Evolutionary conservation across 2,888 invertebrate species (phyloP), one percentile per base, ranked within the genome.

Genomic region (Tortricodes alternella): DNA sequence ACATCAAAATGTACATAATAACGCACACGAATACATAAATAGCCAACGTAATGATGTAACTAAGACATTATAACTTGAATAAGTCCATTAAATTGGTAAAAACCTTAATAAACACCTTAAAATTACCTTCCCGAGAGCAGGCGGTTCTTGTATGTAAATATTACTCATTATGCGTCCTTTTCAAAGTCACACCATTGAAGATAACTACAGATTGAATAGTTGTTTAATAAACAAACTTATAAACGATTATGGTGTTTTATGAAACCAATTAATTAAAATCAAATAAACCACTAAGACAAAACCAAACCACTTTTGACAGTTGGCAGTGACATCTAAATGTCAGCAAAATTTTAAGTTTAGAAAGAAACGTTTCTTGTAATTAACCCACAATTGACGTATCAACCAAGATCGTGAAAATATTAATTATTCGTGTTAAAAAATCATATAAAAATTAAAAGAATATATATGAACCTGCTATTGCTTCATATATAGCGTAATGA

Each of bases 121-220:
- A 66, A 68, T 81, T 92, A 98, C 98, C 92, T 99, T 99, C 69
- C 98, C 99, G 39, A 94, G 93, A 0, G 99, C 97, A 7, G 97
- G 97, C 8, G 99, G 99, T 87, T 99, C 99, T 80, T 98, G 96
- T 71, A 99, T 98, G 76, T 99, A 99, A 80, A 99, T 97, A 73
- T 96, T 99, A 93, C 98, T 99, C 99, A 99, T 99, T 62, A 62
- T 79, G 21, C 15, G 1, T 7, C 35, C 11, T 16, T 19, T 4
- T 3, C 4, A 7, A 16, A 6, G 2, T 9, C 43, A 43, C 23
- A 27, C 5, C n/a, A 48, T 19, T 13, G 15, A 13, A 7, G 5
- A 1, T 13, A 32, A 23, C 3, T 3, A n/a, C 29, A 29, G 11
- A 1, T 29, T 11, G 11, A n/a, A n/a, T 3, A 11, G 5, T 11